Conservation (phyloP, 2,797 vertebrate genomes). For the Schizopygopsis pylzovi region DNA sequence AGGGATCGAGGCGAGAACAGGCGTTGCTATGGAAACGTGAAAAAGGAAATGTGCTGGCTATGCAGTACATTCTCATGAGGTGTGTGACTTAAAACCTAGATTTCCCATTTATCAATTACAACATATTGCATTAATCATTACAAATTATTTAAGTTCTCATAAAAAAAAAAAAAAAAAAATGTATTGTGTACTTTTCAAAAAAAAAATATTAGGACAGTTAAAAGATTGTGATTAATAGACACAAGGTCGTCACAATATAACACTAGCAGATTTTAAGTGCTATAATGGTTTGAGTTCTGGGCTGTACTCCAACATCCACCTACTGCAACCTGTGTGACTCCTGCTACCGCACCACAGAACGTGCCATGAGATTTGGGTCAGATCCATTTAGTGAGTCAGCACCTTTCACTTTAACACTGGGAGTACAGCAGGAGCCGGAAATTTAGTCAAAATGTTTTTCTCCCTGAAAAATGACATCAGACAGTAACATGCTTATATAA, state of each 20-base stretch:
- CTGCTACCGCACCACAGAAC: conserved; percentile 15
- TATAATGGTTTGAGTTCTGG: conserved; percentile 7
- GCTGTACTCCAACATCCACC: conserved; percentile 29
- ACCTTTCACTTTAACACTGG: conserved; percentile 19
- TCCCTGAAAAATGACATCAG: not conserved
- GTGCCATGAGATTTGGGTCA: conserved; percentile 34
- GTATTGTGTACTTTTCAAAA: not conserved
- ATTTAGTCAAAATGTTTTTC: not conserved
- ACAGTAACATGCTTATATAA: not conserved
- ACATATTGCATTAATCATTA: not conserved
- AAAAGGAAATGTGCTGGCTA: conserved; percentile 60
- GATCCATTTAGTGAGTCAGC: conserved; percentile 35
- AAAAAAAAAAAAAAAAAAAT: too few species aligned
- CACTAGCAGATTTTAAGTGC: not conserved
- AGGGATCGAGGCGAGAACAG: conserved; percentile 26
- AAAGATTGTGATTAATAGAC: conserved; percentile 10
- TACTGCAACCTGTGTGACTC: conserved; percentile 26
- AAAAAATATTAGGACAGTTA: not conserved
- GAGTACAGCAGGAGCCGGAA: not conserved
- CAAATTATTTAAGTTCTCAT: not conserved
- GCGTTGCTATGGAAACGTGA: conserved; percentile 66
- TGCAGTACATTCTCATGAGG: conserved; percentile 60
- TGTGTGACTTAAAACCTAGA: not conserved
- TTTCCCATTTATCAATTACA: not conserved
- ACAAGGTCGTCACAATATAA: not conserved